Base-by-base conservation (phyloP, 2,113 vertebrate genomes). In the Labeo rohita region DNA sequence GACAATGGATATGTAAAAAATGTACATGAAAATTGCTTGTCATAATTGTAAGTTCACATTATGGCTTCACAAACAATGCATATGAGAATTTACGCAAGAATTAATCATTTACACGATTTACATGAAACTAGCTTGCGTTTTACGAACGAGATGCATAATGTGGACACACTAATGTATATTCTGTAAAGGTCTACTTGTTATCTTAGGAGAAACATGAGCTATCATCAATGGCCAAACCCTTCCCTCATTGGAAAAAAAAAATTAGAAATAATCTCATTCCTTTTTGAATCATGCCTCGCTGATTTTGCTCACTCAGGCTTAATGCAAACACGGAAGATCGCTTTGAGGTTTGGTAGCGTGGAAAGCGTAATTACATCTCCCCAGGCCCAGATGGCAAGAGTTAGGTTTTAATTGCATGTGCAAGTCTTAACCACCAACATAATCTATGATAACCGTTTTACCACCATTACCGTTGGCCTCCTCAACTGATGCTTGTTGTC, bases 361-460 rank as follows among this genome's bases (percentile, higher is more conserved):
- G 78, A 84, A 84, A 61, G 28, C 34, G 39, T 89, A 84, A 90
- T 90, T 89, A 80, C 73, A 45, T 75, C 81, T 75, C 81, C 76
- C 49, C 87, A 83, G 66, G 84, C 45, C 50, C 43, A 61, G 84
- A 56, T 84, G 49, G 59, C 80, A 47, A 8, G 65, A 66, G 88
- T 84, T 72, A 65, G 45, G 50, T 83, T 59, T 84, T 85, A 87
- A 90, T 89, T 85, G 83, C 76, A 70, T 21, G 70, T 68, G 74
- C 47, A 52, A 50, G 61, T 70, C 80, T 81, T 61, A 50, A 11
- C 36, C 43, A 43, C 66, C 39, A 68, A 59, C 18, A 59, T 21
- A 1, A 10, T 79, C 76, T 4, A 15, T 52, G 13, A 54, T 9
- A 11, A 8, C 23, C 4, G n/a, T 50, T 76, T 54, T 34, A 34